phyloP scores from a whole-genome alignment of 2,888 invertebrate species.

The Homarus gammarus region DNA sequence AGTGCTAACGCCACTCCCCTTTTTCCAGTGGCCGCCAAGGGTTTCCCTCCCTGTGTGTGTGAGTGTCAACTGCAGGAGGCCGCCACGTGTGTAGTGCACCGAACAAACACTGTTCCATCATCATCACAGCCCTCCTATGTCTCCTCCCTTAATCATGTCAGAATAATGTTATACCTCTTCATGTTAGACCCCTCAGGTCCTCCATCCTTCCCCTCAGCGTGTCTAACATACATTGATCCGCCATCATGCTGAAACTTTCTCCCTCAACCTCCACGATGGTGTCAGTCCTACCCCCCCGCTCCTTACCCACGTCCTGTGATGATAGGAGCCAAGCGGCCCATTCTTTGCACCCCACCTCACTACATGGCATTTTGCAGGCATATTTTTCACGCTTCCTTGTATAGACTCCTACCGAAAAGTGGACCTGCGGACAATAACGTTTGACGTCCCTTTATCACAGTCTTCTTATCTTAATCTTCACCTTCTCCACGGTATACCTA shows the following conservation, averaged over 20 bases:
- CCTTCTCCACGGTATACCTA: background rate
- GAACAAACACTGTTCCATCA: background rate
- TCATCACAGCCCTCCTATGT: background rate
- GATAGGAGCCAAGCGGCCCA: background rate
- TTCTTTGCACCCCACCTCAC: background rate
- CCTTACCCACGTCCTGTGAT: background rate
- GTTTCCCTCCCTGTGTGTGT: background rate
- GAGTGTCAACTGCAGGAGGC: background rate
- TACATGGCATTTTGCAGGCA: conserved; percentile 83
- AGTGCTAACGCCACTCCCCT: background rate
- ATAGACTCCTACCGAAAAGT: conserved; percentile 96
- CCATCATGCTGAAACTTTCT: background rate
- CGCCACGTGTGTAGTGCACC: background rate
- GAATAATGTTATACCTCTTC: too few species aligned
- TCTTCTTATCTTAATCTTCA: background rate
- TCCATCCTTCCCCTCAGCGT: background rate
- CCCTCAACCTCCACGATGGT: background rate
- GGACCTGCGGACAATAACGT: conserved; percentile 93
- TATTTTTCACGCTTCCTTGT: conserved; percentile 97
- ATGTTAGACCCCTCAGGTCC: background rate
- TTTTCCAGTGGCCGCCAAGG: background rate
- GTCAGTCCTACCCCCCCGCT: background rate
- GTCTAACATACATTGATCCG: background rate
- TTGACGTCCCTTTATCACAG: conserved; percentile 89
- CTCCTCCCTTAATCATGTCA: background rate